These are phyloP conservation scores for Megaleporinus macrocephalus DNA, from an alignment of 2,113 vertebrate species.

Conservation along the genomic window DNA sequence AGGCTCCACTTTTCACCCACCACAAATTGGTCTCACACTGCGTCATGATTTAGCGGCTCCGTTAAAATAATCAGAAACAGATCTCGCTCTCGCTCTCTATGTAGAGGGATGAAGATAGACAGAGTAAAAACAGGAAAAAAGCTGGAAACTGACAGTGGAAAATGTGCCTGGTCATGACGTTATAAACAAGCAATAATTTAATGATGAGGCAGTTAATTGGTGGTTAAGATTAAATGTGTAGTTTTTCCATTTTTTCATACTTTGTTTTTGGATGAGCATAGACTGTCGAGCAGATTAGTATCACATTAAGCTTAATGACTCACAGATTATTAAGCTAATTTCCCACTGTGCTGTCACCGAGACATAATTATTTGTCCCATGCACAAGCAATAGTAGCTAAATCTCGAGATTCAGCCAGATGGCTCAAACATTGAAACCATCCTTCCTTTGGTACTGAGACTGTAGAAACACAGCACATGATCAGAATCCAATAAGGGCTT, in stretches of 20 bases:
- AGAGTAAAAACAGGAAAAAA: neutral
- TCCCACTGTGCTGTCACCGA: conserved; percentile 16
- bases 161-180: conserved; percentile 41
- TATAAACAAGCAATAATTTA: conserved; percentile 47
- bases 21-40: conserved; percentile 79
- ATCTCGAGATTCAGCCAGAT: neutral
- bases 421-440: neutral
- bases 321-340: conserved; percentile 22
- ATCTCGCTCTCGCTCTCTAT: conserved; percentile 58
- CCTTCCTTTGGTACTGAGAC: neutral
- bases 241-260: conserved; percentile 28
- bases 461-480: neutral
- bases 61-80: conserved; percentile 80
- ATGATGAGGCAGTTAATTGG: conserved; percentile 52
- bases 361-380: conserved; percentile 1
- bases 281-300: neutral
- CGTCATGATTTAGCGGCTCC: conserved; percentile 79
- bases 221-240: conserved; percentile 30
- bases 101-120: neutral
- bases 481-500: neutral
- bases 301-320: conserved; percentile 24
- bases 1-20: conserved; percentile 63
- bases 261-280: conserved; percentile 2
- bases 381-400: neutral
- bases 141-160: conserved; percentile 56